phyloP scores from a whole-genome alignment of 2,113 vertebrate genomes.

The Dunckerocampus dactyliophorus region DNA sequence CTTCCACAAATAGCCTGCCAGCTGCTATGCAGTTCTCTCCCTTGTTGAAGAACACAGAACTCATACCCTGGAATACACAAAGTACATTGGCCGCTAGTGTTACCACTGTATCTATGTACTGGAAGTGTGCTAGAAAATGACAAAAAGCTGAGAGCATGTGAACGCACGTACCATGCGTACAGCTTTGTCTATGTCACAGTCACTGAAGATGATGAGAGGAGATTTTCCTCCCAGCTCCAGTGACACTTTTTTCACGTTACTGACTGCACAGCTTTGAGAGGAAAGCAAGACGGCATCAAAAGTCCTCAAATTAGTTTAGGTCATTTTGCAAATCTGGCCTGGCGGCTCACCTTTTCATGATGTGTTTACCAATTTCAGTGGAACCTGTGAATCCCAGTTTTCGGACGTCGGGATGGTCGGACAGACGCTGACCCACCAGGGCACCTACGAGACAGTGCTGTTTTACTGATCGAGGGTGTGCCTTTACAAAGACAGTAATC shows the following conservation, averaged over 20 bases:
- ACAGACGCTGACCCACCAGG: constrained; percentile 78
- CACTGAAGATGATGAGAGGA: constrained; percentile 83
- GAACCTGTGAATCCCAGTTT: constrained; percentile 87
- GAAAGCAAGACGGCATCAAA: not conserved
- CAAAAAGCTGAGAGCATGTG: fast-evolving
- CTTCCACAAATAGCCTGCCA: constrained; percentile 81
- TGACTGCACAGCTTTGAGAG: constrained; percentile 77
- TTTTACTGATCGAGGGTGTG: no score
- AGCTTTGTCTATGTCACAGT: constrained; percentile 85
- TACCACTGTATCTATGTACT: not conserved
- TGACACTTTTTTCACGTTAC: constrained; percentile 86
- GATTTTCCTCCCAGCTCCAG: constrained; percentile 88
- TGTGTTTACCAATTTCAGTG: constrained; percentile 84
- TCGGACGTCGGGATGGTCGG: constrained; percentile 83
- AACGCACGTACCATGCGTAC: constrained; percentile 76
- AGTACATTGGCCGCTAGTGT: not conserved
- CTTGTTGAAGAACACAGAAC: constrained; percentile 87
- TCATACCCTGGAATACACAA: constrained; percentile 76
- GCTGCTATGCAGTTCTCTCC: constrained; percentile 89
- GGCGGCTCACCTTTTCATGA: constrained; percentile 82
- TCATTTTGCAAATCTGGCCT: not conserved
- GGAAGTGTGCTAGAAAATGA: not conserved
- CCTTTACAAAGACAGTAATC: no score
- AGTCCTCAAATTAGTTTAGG: not conserved
- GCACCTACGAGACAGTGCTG: constrained; percentile 60